These are phyloP conservation scores for Ciconia stormi DNA, from an alignment of 2,113 vertebrate genomes.

Conservation along the genomic window DNA sequence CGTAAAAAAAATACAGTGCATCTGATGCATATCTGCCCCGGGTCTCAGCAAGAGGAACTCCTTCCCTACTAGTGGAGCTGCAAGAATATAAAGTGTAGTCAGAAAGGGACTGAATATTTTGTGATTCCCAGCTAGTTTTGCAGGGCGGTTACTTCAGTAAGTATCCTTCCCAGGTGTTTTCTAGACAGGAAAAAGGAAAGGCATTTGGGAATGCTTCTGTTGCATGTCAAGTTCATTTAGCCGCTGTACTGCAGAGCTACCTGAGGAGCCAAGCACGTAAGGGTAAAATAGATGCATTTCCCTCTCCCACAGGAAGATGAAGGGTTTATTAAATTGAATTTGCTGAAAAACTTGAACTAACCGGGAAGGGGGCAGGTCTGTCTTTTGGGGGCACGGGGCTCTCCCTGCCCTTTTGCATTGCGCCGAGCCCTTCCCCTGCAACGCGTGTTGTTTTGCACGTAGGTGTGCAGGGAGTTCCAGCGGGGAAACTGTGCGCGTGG, in stretches of 20 bases:
- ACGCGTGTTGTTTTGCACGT: slow-evolving; percentile 36
- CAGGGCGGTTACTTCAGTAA: not conserved
- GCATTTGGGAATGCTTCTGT: not conserved
- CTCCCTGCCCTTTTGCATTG: not conserved
- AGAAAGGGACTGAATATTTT: slow-evolving; percentile 16
- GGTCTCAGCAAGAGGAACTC: not conserved
- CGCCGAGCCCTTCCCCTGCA: not conserved
- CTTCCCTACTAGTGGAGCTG: not conserved
- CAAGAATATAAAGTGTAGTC: not conserved
- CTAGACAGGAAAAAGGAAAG: not conserved
- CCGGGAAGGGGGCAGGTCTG: not conserved
- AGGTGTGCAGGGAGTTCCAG: slow-evolving; percentile 98
- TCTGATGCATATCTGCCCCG: not conserved
- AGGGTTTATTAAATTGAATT: not conserved
- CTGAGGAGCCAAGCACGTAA: not conserved
- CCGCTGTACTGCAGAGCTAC: accelerated
- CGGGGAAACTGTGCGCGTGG: slow-evolving; percentile 92
- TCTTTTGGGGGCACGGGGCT: not conserved
- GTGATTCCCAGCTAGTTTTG: not conserved
- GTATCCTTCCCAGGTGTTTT: not conserved
- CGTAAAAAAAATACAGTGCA: not conserved
- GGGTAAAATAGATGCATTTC: not conserved
- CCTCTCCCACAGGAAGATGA: not conserved
- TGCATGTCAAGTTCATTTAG: not conserved
- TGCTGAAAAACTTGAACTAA: not conserved